Percentiles rank a stretch among this genome's conserved stretches.
Evolutionary conservation across 2,888 invertebrate species (phyloP).

Genomic region (Drosophila sordidapex): DNA sequence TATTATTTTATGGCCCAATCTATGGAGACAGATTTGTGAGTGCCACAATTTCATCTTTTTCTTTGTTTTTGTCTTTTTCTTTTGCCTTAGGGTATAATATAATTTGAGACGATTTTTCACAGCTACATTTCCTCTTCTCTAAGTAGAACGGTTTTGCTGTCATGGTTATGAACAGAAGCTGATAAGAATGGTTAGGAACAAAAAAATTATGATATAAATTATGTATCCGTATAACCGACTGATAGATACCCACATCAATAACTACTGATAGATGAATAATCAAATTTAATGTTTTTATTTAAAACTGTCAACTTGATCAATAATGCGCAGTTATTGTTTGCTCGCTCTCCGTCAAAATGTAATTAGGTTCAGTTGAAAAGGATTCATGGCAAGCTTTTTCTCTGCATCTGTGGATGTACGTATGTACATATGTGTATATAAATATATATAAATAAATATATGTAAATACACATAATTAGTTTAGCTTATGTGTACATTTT

Average conservation of each 20-base stretch:
- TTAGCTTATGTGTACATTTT: slow-evolving; percentile 5
- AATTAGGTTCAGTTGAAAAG: not conserved
- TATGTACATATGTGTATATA: not conserved
- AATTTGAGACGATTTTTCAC: slow-evolving; percentile 1
- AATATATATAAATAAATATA: too few relatives aligned
- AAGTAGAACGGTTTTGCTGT: not conserved
- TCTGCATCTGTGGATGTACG: not conserved
- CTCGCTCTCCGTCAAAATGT: not conserved
- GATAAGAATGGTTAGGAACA: not conserved
- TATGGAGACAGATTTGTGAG: slow-evolving; percentile 2
- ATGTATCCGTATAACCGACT: not conserved
- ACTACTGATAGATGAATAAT: not conserved
- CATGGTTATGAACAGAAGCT: not conserved
- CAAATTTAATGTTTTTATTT: not conserved
- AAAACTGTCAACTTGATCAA: not conserved
- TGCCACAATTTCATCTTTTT: slow-evolving; percentile 6
- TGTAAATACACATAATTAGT: not conserved
- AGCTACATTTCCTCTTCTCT: not conserved
- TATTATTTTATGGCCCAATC: slow-evolving; percentile 48
- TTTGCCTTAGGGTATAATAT: not conserved
- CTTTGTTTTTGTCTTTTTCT: not conserved
- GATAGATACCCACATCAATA: too few relatives aligned
- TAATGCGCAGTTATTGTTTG: not conserved
- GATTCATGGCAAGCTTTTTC: not conserved
- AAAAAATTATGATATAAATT: not conserved